Percentiles rank a stretch among this genome's conserved stretches.
Conservation (phyloP, 2,888 invertebrate species). For the Tanypteryx hageni region DNA sequence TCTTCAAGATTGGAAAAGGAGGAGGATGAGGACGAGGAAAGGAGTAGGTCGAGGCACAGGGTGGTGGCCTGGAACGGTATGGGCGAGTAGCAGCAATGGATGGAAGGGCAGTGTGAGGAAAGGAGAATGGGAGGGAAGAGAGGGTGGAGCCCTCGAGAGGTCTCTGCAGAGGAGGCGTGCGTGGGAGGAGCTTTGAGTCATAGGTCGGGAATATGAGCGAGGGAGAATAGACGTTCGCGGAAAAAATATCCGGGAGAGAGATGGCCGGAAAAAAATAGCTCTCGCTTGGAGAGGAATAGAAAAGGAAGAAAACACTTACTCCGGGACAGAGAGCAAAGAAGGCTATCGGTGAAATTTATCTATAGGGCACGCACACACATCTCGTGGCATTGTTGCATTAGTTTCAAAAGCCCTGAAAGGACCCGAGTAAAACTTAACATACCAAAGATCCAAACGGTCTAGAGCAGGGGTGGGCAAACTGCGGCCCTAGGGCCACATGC, state of each 20-base stretch:
- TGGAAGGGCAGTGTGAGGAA: background rate
- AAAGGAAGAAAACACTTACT: background rate
- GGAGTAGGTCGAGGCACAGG: background rate
- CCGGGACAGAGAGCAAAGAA: background rate
- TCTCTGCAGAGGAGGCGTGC: background rate
- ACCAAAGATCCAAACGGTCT: background rate
- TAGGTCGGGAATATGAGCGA: conserved; percentile 5
- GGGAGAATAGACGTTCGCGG: background rate
- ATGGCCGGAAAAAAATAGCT: background rate
- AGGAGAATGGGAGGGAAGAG: background rate
- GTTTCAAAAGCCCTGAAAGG: background rate
- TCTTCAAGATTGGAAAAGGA: background rate
- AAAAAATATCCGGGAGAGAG: background rate
- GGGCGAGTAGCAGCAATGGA: background rate
- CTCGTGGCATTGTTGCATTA: background rate
- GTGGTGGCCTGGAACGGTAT: background rate
- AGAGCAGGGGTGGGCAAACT: too few relatives aligned
- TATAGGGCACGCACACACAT: background rate
- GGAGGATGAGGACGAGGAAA: background rate
- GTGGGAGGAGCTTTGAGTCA: conserved; percentile 30
- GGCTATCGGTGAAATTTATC: conserved; percentile 20
- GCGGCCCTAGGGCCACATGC: background rate
- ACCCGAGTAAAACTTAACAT: background rate
- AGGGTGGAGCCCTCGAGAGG: background rate
- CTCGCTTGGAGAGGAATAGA: background rate